These are phyloP conservation scores for Melinaea menophilus DNA, from an alignment of 2,888 invertebrate genomes.

Conservation along the genomic window DNA sequence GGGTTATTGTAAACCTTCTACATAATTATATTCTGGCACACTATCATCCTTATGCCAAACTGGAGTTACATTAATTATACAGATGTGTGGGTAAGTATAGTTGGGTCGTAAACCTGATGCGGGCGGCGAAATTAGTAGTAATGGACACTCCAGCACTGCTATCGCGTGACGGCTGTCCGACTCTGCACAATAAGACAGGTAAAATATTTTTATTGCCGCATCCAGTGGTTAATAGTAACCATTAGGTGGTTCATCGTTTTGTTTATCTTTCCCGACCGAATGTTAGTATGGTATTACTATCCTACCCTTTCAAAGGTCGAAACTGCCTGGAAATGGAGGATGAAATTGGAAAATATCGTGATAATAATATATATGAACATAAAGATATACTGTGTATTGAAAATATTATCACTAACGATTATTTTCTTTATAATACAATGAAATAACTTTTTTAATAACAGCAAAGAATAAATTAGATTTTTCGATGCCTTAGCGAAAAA, in stretches of 20 bases:
- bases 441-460: background rate
- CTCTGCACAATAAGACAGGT: slow-evolving; percentile 46
- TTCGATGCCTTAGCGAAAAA: background rate
- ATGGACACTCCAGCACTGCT: slow-evolving; percentile 46
- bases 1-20: no score
- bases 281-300: slow-evolving; percentile 7
- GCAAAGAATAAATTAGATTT: background rate
- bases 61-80: slow-evolving; percentile 4
- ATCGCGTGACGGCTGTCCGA: slow-evolving; percentile 54
- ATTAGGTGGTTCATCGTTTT: slow-evolving; percentile 55
- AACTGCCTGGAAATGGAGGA: slow-evolving; percentile 2
- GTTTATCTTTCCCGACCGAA: slow-evolving; percentile 42
- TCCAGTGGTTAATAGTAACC: slow-evolving; percentile 56
- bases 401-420: no score
- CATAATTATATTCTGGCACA: no score
- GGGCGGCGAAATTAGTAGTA: slow-evolving; percentile 52
- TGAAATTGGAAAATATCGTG: slow-evolving; percentile 5
- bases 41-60: background rate
- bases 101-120: slow-evolving; percentile 37
- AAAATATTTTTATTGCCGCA: slow-evolving; percentile 64
- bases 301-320: slow-evolving; percentile 6
- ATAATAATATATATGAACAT: background rate
- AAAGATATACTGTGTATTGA: no score
- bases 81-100: slow-evolving; percentile 22
- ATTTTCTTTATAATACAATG: no score